A percentile compares a stretch with the other conserved stretches of the same genome.
These are phyloP conservation scores for Nycticorax nycticorax DNA, from an alignment of 2,113 vertebrate genomes.

Conservation along the genomic window DNA sequence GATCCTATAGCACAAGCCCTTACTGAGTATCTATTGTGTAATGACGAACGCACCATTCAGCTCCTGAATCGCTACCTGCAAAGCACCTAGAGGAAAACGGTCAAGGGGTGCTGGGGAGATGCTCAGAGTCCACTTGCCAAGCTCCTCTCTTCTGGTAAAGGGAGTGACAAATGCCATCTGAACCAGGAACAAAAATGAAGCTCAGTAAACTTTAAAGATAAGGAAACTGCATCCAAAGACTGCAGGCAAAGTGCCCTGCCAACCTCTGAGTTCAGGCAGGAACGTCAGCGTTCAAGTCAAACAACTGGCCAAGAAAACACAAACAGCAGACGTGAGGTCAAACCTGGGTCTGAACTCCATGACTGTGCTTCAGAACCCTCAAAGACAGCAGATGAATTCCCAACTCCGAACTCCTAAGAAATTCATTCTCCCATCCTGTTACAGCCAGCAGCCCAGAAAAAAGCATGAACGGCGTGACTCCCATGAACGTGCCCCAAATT, in stretches of 20 bases:
- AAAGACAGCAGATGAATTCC: neutral
- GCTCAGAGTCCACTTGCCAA: neutral
- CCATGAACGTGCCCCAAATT: fast-evolving
- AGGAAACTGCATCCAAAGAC: neutral
- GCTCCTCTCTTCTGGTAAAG: neutral
- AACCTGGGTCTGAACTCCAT: neutral
- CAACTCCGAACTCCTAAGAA: neutral
- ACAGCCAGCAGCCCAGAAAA: neutral
- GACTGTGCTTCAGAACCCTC: neutral
- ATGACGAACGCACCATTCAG: neutral
- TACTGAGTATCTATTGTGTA: neutral
- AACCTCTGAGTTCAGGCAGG: neutral
- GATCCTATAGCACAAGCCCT: neutral
- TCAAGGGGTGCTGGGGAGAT: neutral
- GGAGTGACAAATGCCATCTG: neutral
- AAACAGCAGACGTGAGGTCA: neutral
- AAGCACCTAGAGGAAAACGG: neutral
- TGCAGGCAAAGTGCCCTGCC: neutral
- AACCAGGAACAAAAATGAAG: neutral
- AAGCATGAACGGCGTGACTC: fast-evolving
- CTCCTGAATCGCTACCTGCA: neutral
- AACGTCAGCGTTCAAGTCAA: neutral
- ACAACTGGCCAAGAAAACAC: neutral
- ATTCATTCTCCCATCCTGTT: neutral
- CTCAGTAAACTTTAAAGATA: neutral